These are phyloP conservation scores for Chrysocyon brachyurus DNA, from an alignment of 2,797 vertebrate species.

Conservation along the genomic window DNA sequence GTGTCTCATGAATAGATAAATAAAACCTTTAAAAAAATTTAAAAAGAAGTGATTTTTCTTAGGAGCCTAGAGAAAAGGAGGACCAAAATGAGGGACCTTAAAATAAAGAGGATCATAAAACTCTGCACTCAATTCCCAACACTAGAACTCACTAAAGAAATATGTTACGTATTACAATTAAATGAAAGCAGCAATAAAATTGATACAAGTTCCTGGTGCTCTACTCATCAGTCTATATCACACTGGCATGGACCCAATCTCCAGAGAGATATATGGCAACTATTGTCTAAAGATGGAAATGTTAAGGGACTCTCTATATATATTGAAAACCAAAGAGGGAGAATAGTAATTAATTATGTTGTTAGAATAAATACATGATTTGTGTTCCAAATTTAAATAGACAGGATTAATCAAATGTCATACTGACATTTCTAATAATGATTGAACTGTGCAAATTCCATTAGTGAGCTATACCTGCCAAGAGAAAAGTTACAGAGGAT, in stretches of 20 bases:
- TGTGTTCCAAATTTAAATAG: slow-evolving; percentile 84
- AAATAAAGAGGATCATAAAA: background rate
- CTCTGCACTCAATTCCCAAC: background rate
- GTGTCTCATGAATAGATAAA: too few species aligned
- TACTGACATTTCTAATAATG: slow-evolving; percentile 84
- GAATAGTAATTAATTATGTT: slow-evolving; percentile 77
- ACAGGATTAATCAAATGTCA: slow-evolving; percentile 86
- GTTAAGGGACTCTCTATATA: background rate
- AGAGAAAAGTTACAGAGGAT: slow-evolving; percentile 84
- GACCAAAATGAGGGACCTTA: background rate
- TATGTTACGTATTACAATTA: background rate
- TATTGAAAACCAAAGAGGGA: slow-evolving; percentile 1
- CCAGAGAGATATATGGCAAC: background rate
- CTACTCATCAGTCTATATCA: background rate
- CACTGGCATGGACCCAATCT: background rate
- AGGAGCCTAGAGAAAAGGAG: background rate
- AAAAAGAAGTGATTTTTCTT: background rate
- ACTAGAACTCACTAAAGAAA: background rate
- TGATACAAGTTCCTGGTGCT: background rate
- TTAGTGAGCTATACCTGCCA: slow-evolving; percentile 80
- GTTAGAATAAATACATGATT: slow-evolving; percentile 79
- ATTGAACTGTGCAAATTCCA: slow-evolving; percentile 81
- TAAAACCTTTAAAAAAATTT: too few species aligned
- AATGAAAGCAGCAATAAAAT: background rate
- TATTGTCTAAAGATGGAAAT: background rate